Conservation (phyloP, 2,113 vertebrate genomes). For the Catharus bicknelli region DNA sequence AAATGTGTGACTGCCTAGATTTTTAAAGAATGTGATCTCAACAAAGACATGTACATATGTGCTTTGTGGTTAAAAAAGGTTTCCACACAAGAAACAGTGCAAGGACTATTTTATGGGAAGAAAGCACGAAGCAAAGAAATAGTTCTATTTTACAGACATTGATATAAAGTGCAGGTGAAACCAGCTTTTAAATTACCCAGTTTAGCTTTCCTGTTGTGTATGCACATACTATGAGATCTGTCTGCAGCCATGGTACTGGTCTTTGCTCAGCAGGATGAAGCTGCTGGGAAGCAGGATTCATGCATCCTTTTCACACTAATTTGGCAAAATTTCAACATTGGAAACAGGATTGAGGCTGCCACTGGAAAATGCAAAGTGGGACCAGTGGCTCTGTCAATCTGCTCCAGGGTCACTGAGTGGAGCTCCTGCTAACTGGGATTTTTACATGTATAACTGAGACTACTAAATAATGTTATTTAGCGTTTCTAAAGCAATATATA, state of each 20-base stretch:
- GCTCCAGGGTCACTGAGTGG: not conserved
- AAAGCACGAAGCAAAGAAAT: not conserved
- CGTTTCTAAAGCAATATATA: not conserved
- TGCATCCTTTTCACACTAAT: not conserved
- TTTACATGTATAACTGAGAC: not conserved
- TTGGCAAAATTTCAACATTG: not conserved
- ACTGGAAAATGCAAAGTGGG: accelerated
- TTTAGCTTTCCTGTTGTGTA: not conserved
- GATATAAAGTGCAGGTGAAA: not conserved
- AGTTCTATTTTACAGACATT: not conserved
- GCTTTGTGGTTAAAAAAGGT: not conserved
- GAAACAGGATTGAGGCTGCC: not conserved
- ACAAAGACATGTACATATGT: not conserved
- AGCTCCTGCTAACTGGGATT: not conserved
- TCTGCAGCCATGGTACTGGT: not conserved
- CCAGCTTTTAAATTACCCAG: not conserved
- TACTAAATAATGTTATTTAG: not conserved
- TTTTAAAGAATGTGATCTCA: not conserved
- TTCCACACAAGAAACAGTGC: not conserved
- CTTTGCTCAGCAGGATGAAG: not conserved
- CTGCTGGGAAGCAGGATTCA: not conserved
- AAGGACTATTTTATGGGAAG: not conserved
- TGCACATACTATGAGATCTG: accelerated
- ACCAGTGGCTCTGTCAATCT: not conserved
- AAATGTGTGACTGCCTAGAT: not conserved